Base-by-base conservation (phyloP, 2,797 vertebrate genomes). In the Epinephelus malabaricus region DNA sequence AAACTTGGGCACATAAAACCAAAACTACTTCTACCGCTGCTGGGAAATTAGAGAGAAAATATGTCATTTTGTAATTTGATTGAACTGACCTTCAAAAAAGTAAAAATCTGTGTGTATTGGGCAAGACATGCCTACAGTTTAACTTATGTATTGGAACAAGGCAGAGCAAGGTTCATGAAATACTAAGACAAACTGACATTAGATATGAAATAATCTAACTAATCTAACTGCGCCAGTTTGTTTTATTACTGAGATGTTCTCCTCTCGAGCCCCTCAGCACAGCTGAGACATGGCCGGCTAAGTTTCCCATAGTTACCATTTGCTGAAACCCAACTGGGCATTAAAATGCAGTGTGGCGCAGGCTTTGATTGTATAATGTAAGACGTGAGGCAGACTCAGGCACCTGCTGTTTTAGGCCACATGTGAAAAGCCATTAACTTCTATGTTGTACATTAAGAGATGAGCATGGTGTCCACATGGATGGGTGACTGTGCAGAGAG, bases 351-450 rank as follows among this genome's bases (percentile, higher is more conserved):
- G 45, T 0, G 17, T 63, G 55, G 46, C 59, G 51, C 62, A 45
- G 68, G 50, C 56, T 54, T 55, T n/a, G 17, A 40, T 77, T 72
- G 59, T 25, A 43, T 78, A 53, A 84, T 53, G 69, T 46, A 54
- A 61, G 51, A 74, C 62, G 13, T 2, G 5, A 54, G 49, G 46
- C 64, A 67, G 21, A 70, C 38, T 34, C 40, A 9, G 54, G 47
- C 17, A 64, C 45, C 51, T 51, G 69, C 46, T 76, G 59, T 78
- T 62, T 79, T 14, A 43, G 30, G 18, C 23, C 40, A 58, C 46
- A 60, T 19, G 60, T 66, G 40, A 76, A 74, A 67, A 68, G 50
- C 30, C 59, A 68, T 81, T 76, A 69, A 78, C 56, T 47, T 72
- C 70, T 9, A 60, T 73, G 64, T 56, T 1, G 23, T 46, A 23